phyloP scores from a whole-genome alignment of 30 jellyfish, hydroid and myxozoan genomes.

The Turritopsis rubra region DNA sequence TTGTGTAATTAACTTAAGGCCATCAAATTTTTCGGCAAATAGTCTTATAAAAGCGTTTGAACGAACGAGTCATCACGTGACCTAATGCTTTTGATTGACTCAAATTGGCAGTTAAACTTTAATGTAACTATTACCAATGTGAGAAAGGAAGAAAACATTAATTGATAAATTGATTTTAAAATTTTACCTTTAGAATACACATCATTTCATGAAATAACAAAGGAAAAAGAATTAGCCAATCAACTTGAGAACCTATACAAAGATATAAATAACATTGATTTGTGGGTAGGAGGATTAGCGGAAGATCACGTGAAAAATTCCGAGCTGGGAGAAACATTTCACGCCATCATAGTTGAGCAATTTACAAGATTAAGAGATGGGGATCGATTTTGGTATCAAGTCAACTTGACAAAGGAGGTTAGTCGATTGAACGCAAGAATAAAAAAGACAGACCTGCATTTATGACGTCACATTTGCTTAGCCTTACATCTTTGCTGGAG shows the following conservation, averaged over 20 bases:
- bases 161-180: neutral
- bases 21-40: too few species aligned
- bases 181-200: slow-evolving; percentile 33
- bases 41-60: too few species aligned
- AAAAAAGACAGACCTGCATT: too few species aligned
- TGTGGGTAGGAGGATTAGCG: slow-evolving; percentile 98
- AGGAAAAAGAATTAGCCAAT: slow-evolving; percentile 37
- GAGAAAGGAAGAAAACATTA: neutral
- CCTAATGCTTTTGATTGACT: too few species aligned
- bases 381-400: slow-evolving; percentile 90
- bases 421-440: too few species aligned
- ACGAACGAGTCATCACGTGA: too few species aligned
- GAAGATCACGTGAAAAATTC: slow-evolving; percentile 82
- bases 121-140: neutral
- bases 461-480: too few species aligned
- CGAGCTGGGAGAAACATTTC: slow-evolving; percentile 94
- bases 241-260: slow-evolving; percentile 51
- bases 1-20: neutral
- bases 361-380: slow-evolving; percentile 82
- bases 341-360: slow-evolving; percentile 58
- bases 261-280: slow-evolving; percentile 72
- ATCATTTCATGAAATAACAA: slow-evolving; percentile 62
- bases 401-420: neutral
- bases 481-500: too few species aligned
- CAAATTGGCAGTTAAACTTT: too few species aligned